Percentiles rank a stretch among this genome's conserved stretches.
Conservation (phyloP, 2,888 invertebrate genomes). For the Syrista parreyssii region DNA sequence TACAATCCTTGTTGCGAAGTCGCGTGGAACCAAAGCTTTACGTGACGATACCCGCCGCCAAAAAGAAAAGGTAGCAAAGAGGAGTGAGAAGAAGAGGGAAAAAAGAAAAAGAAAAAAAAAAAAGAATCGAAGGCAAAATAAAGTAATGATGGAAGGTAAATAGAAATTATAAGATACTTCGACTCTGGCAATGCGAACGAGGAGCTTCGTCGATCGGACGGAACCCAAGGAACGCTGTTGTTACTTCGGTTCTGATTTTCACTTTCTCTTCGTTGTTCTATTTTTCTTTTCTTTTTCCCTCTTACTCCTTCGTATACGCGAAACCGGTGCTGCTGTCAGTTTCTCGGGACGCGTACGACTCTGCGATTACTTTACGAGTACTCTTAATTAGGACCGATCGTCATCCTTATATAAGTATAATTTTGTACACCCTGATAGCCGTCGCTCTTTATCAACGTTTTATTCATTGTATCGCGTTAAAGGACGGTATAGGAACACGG, state of each 20-base stretch:
- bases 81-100: conserved; percentile 28
- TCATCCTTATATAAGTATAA: conserved; percentile 30
- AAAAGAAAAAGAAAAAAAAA: conserved; percentile 10
- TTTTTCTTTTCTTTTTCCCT: background rate
- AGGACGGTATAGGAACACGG: background rate
- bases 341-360: background rate
- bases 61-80: conserved; percentile 25
- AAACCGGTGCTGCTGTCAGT: background rate
- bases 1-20: background rate
- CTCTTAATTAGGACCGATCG: conserved; percentile 30
- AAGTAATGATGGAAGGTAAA: too few species aligned
- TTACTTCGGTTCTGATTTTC: background rate
- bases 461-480: conserved; percentile 25
- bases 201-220: background rate
- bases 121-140: conserved; percentile 10
- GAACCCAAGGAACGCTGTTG: background rate
- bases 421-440: conserved; percentile 31
- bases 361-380: conserved; percentile 57
- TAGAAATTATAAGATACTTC: too few species aligned
- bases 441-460: conserved; percentile 18
- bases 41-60: background rate
- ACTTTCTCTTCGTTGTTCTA: background rate
- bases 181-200: background rate
- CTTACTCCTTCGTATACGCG: background rate
- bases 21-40: conserved; percentile 12